Conservation (phyloP, 2,888 invertebrate genomes). For the Sesia apiformis region DNA sequence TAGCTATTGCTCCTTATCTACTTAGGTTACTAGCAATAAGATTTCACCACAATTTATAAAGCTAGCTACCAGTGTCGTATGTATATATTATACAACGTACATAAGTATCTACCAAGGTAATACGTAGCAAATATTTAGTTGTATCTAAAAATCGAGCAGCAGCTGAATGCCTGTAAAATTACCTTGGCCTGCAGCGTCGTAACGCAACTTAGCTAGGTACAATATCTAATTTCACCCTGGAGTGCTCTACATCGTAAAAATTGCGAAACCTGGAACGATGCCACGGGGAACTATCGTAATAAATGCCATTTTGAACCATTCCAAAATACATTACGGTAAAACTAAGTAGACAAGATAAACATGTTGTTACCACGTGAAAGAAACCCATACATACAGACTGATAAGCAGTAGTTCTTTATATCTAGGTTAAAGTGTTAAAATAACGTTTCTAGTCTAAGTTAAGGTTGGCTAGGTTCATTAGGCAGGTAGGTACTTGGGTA, state of each 20-base stretch:
- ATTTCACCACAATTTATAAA: too few species aligned
- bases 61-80: too few species aligned
- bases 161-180: too few species aligned
- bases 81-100: too few species aligned
- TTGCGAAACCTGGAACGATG: constrained; percentile 28
- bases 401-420: constrained; percentile 11
- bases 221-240: constrained; percentile 19
- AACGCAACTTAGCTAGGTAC: neutral
- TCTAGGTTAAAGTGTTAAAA: constrained; percentile 24
- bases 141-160: too few species aligned
- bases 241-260: constrained; percentile 27
- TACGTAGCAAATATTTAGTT: too few species aligned
- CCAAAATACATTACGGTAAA: constrained; percentile 2
- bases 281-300: constrained; percentile 23
- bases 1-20: too few species aligned
- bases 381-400: neutral
- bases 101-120: too few species aligned
- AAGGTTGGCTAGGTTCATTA: constrained; percentile 16
- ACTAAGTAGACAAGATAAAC: neutral
- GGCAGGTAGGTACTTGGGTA: constrained; percentile 21
- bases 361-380: neutral
- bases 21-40: too few species aligned
- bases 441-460: constrained; percentile 15
- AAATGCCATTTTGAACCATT: constrained; percentile 26
- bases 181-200: too few species aligned